Conservation (phyloP, 2,113 vertebrate genomes). For the Cisticola juncidis region DNA sequence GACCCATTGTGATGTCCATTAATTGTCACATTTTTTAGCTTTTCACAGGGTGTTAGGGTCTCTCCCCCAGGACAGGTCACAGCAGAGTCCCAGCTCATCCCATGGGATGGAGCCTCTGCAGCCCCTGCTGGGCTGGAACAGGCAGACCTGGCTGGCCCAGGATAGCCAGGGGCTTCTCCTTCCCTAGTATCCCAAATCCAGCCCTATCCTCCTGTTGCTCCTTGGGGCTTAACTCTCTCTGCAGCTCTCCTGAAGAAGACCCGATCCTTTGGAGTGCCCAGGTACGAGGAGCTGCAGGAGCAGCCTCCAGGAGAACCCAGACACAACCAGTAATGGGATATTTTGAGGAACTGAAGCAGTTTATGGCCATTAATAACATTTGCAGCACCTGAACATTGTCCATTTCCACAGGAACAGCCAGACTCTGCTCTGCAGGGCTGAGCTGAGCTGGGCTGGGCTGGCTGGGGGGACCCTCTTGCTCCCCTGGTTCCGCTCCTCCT, state of each 20-base stretch:
- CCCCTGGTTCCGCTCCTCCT: not conserved
- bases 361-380: conserved; percentile 51
- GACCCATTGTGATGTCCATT: too few species aligned
- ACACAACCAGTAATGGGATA: conserved; percentile 15
- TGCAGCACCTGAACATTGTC: not conserved
- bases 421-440: not conserved
- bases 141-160: not conserved
- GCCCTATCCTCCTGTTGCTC: not conserved
- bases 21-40: not conserved
- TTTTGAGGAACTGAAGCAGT: not conserved
- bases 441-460: too few species aligned
- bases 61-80: accelerated
- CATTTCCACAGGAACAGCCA: not conserved
- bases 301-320: not conserved
- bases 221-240: not conserved
- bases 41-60: accelerated
- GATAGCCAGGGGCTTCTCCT: not conserved
- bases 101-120: not conserved
- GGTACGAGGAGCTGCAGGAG: not conserved
- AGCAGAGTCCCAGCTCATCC: not conserved
- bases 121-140: not conserved
- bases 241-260: not conserved
- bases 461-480: not conserved
- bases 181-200: not conserved
- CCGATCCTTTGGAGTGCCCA: not conserved